Conservation (phyloP, 2,797 vertebrate species). For the Lagocephalus sceleratus region DNA sequence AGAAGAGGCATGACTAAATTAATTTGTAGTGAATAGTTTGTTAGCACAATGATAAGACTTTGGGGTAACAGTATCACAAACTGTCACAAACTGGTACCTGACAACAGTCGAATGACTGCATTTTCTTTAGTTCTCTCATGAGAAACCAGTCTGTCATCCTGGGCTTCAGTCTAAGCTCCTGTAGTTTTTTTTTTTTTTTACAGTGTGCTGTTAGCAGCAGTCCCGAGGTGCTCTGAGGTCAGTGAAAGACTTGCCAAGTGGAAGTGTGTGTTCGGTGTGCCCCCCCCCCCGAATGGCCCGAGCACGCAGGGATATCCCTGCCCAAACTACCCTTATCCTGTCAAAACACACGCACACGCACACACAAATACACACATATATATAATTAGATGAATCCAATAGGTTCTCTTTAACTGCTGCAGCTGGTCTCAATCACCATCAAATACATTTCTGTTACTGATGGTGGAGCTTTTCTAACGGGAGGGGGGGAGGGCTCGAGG, state of each 20-base stretch:
- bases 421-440: slow-evolving; percentile 68
- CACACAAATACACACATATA: slow-evolving; percentile 4
- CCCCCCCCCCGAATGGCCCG: slow-evolving; percentile 8
- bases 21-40: too few relatives aligned
- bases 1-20: too few relatives aligned
- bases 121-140: too few relatives aligned
- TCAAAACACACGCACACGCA: slow-evolving; percentile 8
- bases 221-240: slow-evolving; percentile 49
- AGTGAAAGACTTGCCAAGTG: slow-evolving; percentile 33
- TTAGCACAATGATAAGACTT: too few relatives aligned
- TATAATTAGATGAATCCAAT: slow-evolving; percentile 29
- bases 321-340: slow-evolving; percentile 31
- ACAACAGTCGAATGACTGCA: too few relatives aligned
- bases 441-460: slow-evolving; percentile 48
- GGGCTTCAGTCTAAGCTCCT: not conserved
- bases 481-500: slow-evolving; percentile 2
- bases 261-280: slow-evolving; percentile 41
- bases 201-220: slow-evolving; percentile 7
- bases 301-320: slow-evolving; percentile 68
- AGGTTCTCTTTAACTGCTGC: slow-evolving; percentile 30
- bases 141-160: too few relatives aligned
- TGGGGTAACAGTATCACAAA: too few relatives aligned
- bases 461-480: slow-evolving; percentile 36
- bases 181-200: slow-evolving; percentile 10
- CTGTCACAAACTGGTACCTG: too few relatives aligned